Evolutionary conservation across 2,888 invertebrate genomes (phyloP), one percentile per base, ranked within the genome.

Genomic region (Drosophila anceps): DNA sequence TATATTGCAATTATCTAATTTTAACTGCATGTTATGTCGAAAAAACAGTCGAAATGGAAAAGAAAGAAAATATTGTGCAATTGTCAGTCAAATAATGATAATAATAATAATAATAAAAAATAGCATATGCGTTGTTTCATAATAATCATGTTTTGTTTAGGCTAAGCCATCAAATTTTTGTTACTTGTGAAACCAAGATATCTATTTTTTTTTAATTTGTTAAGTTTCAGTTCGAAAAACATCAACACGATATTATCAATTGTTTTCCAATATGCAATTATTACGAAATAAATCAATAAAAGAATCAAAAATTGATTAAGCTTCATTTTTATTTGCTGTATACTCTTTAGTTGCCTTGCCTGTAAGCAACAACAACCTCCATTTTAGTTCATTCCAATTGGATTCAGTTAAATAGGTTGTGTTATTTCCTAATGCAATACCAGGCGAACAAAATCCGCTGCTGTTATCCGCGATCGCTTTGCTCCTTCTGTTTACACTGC

Each of bases 181-280:
- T 79, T 82, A 79, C 74, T 63, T 58, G 82, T 75, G 63, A 67
- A 74, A 60, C 61, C 65, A 65, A 71, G 65, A 69, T 66, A 24
- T 66, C 50, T 70, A 69, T 83, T 84, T 82, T 24, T 24, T 75
- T 76, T 79, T 53, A 63, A 24, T 55, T 87, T 90, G 90, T 89
- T 89, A 85, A 68, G 61, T 70, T 73, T 71, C 63, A 73, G 44
- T 70, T 65, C 33, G 37, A 64, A 37, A 63, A 53, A 39, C 69
- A 46, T 39, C 55, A 81, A 84, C 18, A 79, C 64, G 86, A 90
- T 90, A 90, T 84, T 90, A 90, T 76, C 64, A 65, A 74, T 79
- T 84, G 82, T 88, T 90, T 73, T 62, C 46, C 79, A 72, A 67
- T 75, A 63, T 79, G 73, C 68, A 70, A 78, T 35, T 65, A 78